Evolutionary conservation across 2,888 invertebrate genomes (phyloP).

Genomic region (Gymnocheta viridis): DNA sequence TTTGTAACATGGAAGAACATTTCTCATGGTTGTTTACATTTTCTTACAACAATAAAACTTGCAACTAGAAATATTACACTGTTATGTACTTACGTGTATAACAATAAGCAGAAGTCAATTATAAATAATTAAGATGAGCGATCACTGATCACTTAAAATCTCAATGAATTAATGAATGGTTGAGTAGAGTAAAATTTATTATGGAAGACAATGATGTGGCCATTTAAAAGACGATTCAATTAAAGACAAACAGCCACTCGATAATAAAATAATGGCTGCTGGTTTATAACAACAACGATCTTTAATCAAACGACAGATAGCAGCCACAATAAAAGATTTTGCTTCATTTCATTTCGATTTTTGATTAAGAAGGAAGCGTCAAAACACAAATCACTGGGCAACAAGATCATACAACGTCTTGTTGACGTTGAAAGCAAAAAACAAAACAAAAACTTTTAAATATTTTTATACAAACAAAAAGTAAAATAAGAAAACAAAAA

Average conservation of each 20-base stretch:
- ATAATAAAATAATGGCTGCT: constrained; percentile 63
- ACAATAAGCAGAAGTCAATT: constrained; percentile 74
- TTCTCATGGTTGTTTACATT: background rate
- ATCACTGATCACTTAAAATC: constrained; percentile 66
- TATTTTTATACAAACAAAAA: background rate
- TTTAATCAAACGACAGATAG: constrained; percentile 10
- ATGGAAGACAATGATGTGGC: constrained; percentile 56
- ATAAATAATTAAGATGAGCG: constrained; percentile 75
- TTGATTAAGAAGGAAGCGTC: constrained; percentile 69
- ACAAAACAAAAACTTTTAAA: background rate
- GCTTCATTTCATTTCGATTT: constrained; percentile 9
- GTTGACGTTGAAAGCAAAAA: constrained; percentile 25
- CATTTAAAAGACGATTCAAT: constrained; percentile 76
- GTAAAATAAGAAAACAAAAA: background rate
- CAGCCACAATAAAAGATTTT: constrained; percentile 1
- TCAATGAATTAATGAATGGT: constrained; percentile 51
- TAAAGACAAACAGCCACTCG: constrained; percentile 70
- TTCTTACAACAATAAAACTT: background rate
- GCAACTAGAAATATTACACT: background rate
- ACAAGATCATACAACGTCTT: constrained; percentile 52
- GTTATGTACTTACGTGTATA: constrained; percentile 7
- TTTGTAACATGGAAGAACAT: background rate
- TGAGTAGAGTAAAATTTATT: constrained; percentile 52
- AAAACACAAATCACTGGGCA: constrained; percentile 73
- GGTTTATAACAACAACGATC: constrained; percentile 46